Conservation (phyloP, 2,888 invertebrate genomes). For the Mantis religiosa region DNA sequence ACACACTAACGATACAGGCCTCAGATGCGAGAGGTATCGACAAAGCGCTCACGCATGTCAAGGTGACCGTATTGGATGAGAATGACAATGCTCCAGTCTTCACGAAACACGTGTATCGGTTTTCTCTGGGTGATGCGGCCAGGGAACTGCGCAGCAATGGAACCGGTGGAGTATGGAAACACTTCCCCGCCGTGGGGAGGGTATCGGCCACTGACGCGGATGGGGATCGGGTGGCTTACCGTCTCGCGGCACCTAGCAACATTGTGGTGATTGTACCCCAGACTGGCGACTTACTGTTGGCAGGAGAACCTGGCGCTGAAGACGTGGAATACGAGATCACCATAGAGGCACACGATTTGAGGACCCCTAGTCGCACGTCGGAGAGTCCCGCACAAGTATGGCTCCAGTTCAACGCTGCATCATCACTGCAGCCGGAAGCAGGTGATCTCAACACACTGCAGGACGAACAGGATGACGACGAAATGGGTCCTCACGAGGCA, state of each 20-base stretch:
- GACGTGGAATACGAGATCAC: constrained; percentile 63
- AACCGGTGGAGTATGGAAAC: constrained; percentile 62
- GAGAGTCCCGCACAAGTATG: constrained; percentile 69
- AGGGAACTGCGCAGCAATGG: constrained; percentile 44
- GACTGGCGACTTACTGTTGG: constrained; percentile 83
- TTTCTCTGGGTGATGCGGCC: constrained; percentile 54
- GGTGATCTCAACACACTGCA: constrained; percentile 39
- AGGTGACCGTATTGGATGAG: constrained; percentile 74
- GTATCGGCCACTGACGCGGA: constrained; percentile 86
- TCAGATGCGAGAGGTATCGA: constrained; percentile 75
- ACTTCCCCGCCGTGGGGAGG: constrained; percentile 78
- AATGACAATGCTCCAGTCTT: constrained; percentile 91
- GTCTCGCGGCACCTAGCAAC: constrained; percentile 73
- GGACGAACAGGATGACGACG: constrained; percentile 47
- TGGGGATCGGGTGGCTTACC: constrained; percentile 88
- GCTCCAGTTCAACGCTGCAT: constrained; percentile 59
- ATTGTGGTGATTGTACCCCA: constrained; percentile 86
- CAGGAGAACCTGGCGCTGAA: constrained; percentile 67
- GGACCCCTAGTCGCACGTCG: constrained; percentile 67
- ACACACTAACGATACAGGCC: constrained; percentile 74
- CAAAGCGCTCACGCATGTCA: constrained; percentile 73
- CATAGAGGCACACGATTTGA: constrained; percentile 78
- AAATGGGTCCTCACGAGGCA: constrained; percentile 30
- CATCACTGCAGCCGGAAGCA: constrained; percentile 38
- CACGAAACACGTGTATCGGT: constrained; percentile 71